These are phyloP conservation scores for Epizoanthus illoricatus DNA, from an alignment of 92 coral and sea anemone species.

Conservation along the genomic window DNA sequence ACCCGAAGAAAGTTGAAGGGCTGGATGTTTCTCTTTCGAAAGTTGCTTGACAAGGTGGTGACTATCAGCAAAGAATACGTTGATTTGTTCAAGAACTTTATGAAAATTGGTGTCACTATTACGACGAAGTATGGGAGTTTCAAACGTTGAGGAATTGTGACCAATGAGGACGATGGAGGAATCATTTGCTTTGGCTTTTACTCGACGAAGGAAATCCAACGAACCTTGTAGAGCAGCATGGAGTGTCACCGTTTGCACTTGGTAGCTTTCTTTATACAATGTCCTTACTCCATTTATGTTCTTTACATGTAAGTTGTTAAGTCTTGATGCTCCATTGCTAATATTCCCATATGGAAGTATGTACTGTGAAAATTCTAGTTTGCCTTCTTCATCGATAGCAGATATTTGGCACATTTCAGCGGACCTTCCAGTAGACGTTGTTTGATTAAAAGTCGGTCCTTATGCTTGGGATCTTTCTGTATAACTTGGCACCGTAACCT, in stretches of 20 bases:
- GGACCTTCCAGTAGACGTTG: conserved; percentile 16
- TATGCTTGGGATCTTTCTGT: conserved; percentile 2
- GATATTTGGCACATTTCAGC: conserved; percentile 53
- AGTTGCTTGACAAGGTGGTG: conserved; percentile 41
- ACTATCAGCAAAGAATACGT: conserved; percentile 52
- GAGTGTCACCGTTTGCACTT: background rate
- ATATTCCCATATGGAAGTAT: background rate
- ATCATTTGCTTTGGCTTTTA: background rate
- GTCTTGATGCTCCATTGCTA: conserved; percentile 16
- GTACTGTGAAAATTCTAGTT: conserved; percentile 10
- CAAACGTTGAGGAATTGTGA: conserved; percentile 48
- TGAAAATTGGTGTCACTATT: conserved; percentile 35
- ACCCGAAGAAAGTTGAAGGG: conserved; percentile 27
- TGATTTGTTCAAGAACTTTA: conserved; percentile 3
- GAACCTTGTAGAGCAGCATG: background rate
- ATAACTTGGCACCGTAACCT: background rate
- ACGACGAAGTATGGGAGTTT: conserved; percentile 51
- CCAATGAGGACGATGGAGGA: conserved; percentile 48
- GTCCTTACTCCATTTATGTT: background rate
- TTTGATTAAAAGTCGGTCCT: background rate
- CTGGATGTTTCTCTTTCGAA: conserved; percentile 36
- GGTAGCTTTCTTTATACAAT: background rate
- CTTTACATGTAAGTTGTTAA: conserved; percentile 32
- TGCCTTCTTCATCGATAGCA: conserved; percentile 27
- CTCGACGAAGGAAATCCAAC: background rate